Evolutionary conservation across 1,140 invertebrate species (phyloP).

Genomic region (Venturia canescens): DNA sequence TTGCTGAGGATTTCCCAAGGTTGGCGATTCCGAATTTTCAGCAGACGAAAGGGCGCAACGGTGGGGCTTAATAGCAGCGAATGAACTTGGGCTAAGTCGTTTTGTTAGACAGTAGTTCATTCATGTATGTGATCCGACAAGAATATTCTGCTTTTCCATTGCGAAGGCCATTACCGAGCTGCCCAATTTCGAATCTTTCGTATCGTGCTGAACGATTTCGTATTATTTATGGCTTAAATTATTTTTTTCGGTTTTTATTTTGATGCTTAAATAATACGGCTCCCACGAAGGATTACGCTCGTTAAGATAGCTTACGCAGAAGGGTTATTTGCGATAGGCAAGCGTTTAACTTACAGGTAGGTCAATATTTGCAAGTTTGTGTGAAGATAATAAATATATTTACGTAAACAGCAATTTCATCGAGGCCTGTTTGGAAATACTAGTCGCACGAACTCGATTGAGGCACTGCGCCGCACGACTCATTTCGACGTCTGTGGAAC

Average conservation of each 20-base stretch:
- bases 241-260: neutral
- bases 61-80: neutral
- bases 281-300: no score
- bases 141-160: neutral
- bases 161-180: neutral
- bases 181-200: neutral
- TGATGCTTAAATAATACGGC: neutral
- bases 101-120: neutral
- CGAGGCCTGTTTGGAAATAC: no score
- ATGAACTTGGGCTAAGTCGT: neutral
- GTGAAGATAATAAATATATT: no score
- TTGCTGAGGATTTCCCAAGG: neutral
- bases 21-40: neutral
- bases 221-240: neutral
- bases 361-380: no score
- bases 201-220: neutral
- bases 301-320: no score
- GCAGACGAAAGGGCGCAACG: neutral
- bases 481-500: no score
- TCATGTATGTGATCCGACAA: neutral
- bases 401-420: no score
- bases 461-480: no score
- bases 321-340: no score
- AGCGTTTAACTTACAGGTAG: no score
- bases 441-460: no score